These are phyloP conservation scores for Hyposmocoma kahamanoa DNA, from an alignment of 1,140 invertebrate species.

Conservation along the genomic window DNA sequence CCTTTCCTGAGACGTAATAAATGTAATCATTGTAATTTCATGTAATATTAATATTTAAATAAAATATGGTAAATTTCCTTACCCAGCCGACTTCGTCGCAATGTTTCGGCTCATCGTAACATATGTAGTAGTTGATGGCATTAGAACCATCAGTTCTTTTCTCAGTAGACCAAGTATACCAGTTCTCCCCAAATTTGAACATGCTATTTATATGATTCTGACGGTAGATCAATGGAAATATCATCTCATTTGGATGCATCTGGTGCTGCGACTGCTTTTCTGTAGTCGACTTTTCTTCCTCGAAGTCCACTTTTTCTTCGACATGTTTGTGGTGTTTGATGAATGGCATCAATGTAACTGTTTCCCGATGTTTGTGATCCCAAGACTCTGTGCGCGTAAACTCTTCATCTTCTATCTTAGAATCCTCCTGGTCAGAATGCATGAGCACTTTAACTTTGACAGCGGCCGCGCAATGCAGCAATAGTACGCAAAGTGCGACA, in stretches of 20 bases:
- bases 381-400: conserved; percentile 32
- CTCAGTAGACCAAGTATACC: conserved; percentile 62
- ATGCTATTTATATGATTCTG: conserved; percentile 58
- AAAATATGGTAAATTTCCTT: conserved; percentile 16
- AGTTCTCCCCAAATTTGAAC: conserved; percentile 62
- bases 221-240: conserved; percentile 55
- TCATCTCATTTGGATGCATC: conserved; percentile 52
- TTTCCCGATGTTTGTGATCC: conserved; percentile 29
- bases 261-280: conserved; percentile 35
- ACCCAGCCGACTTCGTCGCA: conserved; percentile 64
- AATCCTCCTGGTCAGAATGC: conserved; percentile 56
- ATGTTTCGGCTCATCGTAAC: conserved; percentile 57
- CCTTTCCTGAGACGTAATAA: conserved; percentile 32
- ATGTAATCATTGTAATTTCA: not conserved
- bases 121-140: conserved; percentile 52
- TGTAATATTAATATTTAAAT: not conserved
- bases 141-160: conserved; percentile 50
- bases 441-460: conserved; percentile 62
- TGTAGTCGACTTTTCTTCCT: conserved; percentile 37
- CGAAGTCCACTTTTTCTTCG: conserved; percentile 31
- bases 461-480: conserved; percentile 24
- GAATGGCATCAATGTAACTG: conserved; percentile 39
- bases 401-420: conserved; percentile 45
- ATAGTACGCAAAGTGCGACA: conserved; percentile 17
- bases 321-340: conserved; percentile 29